These are phyloP conservation scores for Leptinotarsa haldemani DNA, from an alignment of 2,888 invertebrate genomes.

Conservation along the genomic window DNA sequence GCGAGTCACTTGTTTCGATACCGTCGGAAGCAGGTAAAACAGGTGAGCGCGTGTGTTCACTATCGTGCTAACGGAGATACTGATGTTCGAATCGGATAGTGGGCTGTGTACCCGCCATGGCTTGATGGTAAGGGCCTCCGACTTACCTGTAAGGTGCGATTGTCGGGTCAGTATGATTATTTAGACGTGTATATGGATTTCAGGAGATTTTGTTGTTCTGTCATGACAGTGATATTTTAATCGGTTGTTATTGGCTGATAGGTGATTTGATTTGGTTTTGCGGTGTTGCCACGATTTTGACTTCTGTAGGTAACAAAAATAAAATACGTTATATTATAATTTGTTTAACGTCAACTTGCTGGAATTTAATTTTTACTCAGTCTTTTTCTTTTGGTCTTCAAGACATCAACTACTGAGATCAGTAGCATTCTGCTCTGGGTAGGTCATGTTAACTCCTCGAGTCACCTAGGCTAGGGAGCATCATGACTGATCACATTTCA, in stretches of 20 bases:
- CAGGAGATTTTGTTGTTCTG: slow-evolving; percentile 33
- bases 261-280: not conserved
- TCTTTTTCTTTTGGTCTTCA: no score
- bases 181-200: slow-evolving; percentile 30
- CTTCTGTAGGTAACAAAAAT: not conserved
- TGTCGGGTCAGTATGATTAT: slow-evolving; percentile 33
- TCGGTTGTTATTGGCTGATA: not conserved
- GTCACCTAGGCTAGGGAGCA: no score
- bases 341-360: no score
- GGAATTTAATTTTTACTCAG: no score
- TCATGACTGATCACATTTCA: no score
- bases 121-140: slow-evolving; percentile 52
- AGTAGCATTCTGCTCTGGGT: no score
- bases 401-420: no score
- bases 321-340: no score
- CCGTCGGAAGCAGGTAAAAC: slow-evolving; percentile 49
- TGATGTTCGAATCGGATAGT: slow-evolving; percentile 55
- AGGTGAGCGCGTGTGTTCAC: slow-evolving; percentile 48
- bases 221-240: slow-evolving; percentile 24
- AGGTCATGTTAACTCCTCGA: no score
- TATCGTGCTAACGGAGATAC: slow-evolving; percentile 56
- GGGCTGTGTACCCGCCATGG: slow-evolving; percentile 58
- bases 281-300: not conserved
- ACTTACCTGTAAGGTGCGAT: slow-evolving; percentile 55
- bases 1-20: slow-evolving; percentile 53